Evolutionary conservation across 2,113 vertebrate species (phyloP).

Genomic region (Morone chrysops): DNA sequence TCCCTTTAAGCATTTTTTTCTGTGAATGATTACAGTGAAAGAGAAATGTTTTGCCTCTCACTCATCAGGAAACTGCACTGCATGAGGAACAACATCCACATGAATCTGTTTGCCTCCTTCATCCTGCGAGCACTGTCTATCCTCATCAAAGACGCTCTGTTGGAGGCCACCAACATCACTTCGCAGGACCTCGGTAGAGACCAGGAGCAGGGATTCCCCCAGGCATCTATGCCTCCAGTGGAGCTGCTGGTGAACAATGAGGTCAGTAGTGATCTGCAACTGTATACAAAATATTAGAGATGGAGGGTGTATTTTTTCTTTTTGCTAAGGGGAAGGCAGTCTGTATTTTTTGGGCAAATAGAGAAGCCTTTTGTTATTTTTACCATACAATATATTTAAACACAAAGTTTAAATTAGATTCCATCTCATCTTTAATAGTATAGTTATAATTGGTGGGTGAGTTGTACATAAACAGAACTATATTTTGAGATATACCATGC

Average conservation of each 20-base stretch:
- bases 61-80: constrained; percentile 92
- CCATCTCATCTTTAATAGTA: too few species aligned
- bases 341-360: background rate
- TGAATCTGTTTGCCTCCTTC: constrained; percentile 97
- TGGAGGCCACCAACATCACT: constrained; percentile 75
- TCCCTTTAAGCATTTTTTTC: background rate
- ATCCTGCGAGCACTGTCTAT: constrained; percentile 92
- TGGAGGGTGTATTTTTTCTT: background rate
- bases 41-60: background rate
- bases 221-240: constrained; percentile 67
- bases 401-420: too few species aligned
- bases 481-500: background rate
- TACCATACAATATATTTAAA: background rate
- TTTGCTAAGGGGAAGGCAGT: background rate
- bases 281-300: background rate
- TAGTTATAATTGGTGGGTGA: too few species aligned
- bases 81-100: constrained; percentile 97
- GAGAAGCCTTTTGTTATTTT: background rate
- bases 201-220: constrained; percentile 70
- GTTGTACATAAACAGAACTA: background rate
- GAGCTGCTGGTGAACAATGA: constrained; percentile 80
- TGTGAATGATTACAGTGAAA: too few species aligned
- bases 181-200: constrained; percentile 73
- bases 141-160: constrained; percentile 90
- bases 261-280: constrained; percentile 59